These are phyloP conservation scores for Drosophila helvetica DNA, from an alignment of 2,888 invertebrate species.

Conservation along the genomic window DNA sequence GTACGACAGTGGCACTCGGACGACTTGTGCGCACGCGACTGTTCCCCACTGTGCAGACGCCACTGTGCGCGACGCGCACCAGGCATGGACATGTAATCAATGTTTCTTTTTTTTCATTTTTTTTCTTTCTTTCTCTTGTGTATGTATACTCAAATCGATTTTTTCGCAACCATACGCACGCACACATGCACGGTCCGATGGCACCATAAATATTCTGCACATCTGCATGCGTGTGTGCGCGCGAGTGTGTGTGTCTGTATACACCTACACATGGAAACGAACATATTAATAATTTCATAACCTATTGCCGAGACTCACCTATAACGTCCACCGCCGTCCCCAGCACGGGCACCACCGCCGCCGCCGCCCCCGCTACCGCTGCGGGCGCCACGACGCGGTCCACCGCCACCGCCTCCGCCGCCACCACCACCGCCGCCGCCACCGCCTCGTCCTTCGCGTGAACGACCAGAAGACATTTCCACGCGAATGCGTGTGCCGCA, in stretches of 20 bases:
- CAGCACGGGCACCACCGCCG: slow-evolving; percentile 75
- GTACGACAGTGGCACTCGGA: slow-evolving; percentile 1
- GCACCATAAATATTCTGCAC: slow-evolving; percentile 28
- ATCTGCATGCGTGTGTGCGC: slow-evolving; percentile 7
- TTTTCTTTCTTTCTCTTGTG: slow-evolving; percentile 25
- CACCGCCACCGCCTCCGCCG: slow-evolving; percentile 68
- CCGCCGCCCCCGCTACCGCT: slow-evolving; percentile 84
- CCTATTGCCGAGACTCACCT: slow-evolving; percentile 71
- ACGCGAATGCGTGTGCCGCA: slow-evolving; percentile 95
- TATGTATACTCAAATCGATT: slow-evolving; percentile 74
- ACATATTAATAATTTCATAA: slow-evolving; percentile 35
- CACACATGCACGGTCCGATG: slow-evolving; percentile 23
- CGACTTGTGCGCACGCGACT: slow-evolving; percentile 13
- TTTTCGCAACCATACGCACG: slow-evolving; percentile 54
- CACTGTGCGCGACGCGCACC: slow-evolving; percentile 5
- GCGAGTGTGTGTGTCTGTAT: slow-evolving; percentile 29
- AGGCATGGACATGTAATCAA: slow-evolving; percentile 11
- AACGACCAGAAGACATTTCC: slow-evolving; percentile 96
- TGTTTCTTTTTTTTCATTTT: not conserved
- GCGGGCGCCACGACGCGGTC: slow-evolving; percentile 85
- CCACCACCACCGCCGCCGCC: slow-evolving; percentile 81
- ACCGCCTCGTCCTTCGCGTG: slow-evolving; percentile 88
- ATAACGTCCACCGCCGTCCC: slow-evolving; percentile 80
- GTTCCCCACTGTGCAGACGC: slow-evolving; percentile 7
- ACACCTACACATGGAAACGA: slow-evolving; percentile 13